Evolutionary conservation across 2,797 vertebrate species (phyloP).

Genomic region (Geotrypetes seraphini): DNA sequence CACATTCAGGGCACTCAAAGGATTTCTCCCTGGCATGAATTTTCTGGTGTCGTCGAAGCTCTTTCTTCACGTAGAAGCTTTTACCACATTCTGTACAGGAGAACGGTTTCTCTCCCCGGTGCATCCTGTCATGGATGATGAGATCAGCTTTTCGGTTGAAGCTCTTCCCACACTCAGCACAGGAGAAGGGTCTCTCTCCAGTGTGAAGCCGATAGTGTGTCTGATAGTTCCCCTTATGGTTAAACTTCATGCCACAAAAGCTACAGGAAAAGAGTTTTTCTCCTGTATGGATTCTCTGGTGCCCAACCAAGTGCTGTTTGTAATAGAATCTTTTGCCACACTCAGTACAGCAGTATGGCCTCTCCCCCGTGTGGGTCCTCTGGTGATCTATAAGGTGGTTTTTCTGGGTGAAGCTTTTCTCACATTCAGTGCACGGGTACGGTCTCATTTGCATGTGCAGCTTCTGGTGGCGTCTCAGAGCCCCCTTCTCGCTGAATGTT

Average conservation of each 20-base stretch:
- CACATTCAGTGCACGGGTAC: slow-evolving; percentile 60
- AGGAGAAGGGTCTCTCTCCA: slow-evolving; percentile 9
- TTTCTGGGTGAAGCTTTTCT: slow-evolving; percentile 69
- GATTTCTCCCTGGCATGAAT: slow-evolving; percentile 7
- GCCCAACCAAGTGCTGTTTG: slow-evolving; percentile 66
- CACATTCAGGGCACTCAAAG: slow-evolving; percentile 33
- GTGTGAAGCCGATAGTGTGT: slow-evolving; percentile 8
- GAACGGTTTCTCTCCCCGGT: slow-evolving; percentile 7
- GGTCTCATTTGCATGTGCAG: too few species aligned
- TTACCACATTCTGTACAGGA: slow-evolving; percentile 6
- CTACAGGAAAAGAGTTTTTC: slow-evolving; percentile 63
- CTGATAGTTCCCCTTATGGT: slow-evolving; percentile 9
- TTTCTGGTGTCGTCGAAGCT: slow-evolving; percentile 2
- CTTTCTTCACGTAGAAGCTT: slow-evolving; percentile 11
- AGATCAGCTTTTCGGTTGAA: slow-evolving; percentile 12
- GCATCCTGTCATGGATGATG: slow-evolving; percentile 7
- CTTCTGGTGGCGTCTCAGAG: too few species aligned
- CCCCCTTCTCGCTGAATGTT: slow-evolving; percentile 19
- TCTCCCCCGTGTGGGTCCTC: slow-evolving; percentile 69
- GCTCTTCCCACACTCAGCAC: slow-evolving; percentile 2
- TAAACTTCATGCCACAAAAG: slow-evolving; percentile 45
- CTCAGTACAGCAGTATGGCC: slow-evolving; percentile 69
- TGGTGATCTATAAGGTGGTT: slow-evolving; percentile 64
- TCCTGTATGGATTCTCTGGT: slow-evolving; percentile 72
- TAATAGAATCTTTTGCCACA: slow-evolving; percentile 77